A percentile compares a stretch with the other conserved stretches of the same genome.
These are phyloP conservation scores for Macropis europaea DNA, from an alignment of 2,888 invertebrate species.

Conservation along the genomic window DNA sequence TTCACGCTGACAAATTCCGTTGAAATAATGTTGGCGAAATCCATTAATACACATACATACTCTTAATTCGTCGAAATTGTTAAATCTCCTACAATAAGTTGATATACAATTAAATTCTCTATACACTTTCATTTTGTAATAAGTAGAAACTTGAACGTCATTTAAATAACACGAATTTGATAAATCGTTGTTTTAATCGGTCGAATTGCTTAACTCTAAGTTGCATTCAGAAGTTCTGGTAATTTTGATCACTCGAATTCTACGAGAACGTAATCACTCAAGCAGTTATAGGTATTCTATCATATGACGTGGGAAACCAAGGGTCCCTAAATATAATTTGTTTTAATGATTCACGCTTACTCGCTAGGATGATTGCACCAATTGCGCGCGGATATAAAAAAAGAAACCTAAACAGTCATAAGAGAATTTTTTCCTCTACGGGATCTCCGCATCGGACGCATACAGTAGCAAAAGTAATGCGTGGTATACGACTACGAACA, in stretches of 20 bases:
- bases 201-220: not conserved
- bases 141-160: too few relatives aligned
- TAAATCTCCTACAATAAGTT: too few relatives aligned
- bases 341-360: not conserved
- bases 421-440: slow-evolving; percentile 6
- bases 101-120: not conserved
- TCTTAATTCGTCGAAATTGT: not conserved
- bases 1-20: too few relatives aligned
- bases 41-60: too few relatives aligned
- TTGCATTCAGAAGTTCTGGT: not conserved
- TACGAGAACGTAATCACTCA: not conserved
- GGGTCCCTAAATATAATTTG: not conserved
- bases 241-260: not conserved
- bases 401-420: not conserved
- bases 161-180: not conserved
- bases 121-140: not conserved
- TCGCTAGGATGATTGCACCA: slow-evolving; percentile 43
- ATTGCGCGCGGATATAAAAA: slow-evolving; percentile 22
- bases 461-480: slow-evolving; percentile 10
- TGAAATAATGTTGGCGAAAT: too few relatives aligned
- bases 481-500: slow-evolving; percentile 5
- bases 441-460: slow-evolving; percentile 1
- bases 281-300: not conserved
- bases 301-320: not conserved
- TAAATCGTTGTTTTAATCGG: not conserved